phyloP scores from a whole-genome alignment of 2,113 vertebrate species.

The Ctenodactylus gundi region DNA sequence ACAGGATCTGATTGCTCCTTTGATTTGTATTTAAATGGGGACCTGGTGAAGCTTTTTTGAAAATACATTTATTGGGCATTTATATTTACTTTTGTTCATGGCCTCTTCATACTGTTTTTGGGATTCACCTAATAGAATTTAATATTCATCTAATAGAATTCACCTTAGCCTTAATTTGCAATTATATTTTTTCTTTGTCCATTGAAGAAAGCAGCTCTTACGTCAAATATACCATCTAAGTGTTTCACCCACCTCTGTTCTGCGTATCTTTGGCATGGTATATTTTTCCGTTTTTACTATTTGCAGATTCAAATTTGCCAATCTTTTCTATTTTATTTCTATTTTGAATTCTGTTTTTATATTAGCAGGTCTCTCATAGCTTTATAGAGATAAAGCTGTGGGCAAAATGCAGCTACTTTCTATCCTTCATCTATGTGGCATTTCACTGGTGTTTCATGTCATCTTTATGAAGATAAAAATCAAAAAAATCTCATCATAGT shows the following conservation, averaged over 20 bases:
- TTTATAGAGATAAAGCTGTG: background rate
- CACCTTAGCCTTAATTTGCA: background rate
- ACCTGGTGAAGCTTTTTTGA: background rate
- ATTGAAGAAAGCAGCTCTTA: background rate
- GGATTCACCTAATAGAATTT: background rate
- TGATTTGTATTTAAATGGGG: background rate
- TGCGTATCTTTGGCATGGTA: background rate
- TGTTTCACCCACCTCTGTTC: background rate
- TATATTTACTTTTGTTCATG: constrained; percentile 38
- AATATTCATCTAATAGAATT: background rate
- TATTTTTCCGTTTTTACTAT: background rate
- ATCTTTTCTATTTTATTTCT: background rate
- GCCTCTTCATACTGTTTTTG: background rate
- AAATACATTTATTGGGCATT: background rate
- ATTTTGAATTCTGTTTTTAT: background rate
- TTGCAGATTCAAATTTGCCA: background rate
- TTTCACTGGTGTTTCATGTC: background rate
- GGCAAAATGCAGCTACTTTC: background rate
- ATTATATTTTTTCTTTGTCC: background rate
- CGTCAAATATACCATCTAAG: background rate
- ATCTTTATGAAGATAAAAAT: background rate
- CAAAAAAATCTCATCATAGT: background rate
- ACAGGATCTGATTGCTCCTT: background rate
- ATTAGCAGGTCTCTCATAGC: background rate
- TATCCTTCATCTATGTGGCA: background rate